These are phyloP conservation scores for Valencia hispanica DNA, from an alignment of 2,797 vertebrate genomes.

Conservation along the genomic window DNA sequence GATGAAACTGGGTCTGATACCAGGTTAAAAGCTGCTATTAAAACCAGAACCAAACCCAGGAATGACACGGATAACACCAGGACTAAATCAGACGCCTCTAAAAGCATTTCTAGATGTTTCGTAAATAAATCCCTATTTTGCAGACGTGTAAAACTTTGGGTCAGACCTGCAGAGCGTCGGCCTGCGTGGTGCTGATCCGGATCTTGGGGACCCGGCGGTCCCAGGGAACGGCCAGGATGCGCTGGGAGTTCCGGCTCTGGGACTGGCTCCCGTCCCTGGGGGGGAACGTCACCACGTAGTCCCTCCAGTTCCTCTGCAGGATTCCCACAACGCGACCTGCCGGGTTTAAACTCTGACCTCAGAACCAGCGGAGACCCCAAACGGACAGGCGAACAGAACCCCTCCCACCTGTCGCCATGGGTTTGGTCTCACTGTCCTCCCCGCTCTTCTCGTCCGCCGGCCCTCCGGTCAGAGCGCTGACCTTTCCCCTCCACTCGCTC, in stretches of 20 bases:
- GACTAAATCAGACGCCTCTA: not conserved
- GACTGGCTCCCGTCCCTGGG: constrained; percentile 86
- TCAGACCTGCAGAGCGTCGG: constrained; percentile 90
- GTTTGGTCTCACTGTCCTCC: constrained; percentile 81
- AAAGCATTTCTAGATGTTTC: too few relatives aligned
- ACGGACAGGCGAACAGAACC: not conserved
- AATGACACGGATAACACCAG: not conserved
- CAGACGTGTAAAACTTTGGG: too few relatives aligned
- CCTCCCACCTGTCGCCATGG: constrained; percentile 90
- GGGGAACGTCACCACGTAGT: constrained; percentile 96
- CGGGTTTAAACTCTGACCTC: not conserved
- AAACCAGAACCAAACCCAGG: too few relatives aligned
- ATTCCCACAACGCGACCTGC: constrained; percentile 92
- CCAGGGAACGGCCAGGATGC: constrained; percentile 91
- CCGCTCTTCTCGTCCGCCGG: constrained; percentile 83
- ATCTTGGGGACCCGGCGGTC: constrained; percentile 95
- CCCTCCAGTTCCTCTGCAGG: constrained; percentile 94
- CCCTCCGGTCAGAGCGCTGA: constrained; percentile 84
- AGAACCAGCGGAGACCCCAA: not conserved
- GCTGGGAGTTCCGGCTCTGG: constrained; percentile 89
- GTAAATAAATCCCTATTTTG: too few relatives aligned
- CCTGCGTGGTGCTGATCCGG: constrained; percentile 94
- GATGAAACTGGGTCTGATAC: too few relatives aligned
- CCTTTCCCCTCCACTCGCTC: constrained; percentile 90
- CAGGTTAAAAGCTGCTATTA: too few relatives aligned